These are phyloP conservation scores for Criorhina ranunculi DNA, from an alignment of 2,888 invertebrate species.

Conservation along the genomic window DNA sequence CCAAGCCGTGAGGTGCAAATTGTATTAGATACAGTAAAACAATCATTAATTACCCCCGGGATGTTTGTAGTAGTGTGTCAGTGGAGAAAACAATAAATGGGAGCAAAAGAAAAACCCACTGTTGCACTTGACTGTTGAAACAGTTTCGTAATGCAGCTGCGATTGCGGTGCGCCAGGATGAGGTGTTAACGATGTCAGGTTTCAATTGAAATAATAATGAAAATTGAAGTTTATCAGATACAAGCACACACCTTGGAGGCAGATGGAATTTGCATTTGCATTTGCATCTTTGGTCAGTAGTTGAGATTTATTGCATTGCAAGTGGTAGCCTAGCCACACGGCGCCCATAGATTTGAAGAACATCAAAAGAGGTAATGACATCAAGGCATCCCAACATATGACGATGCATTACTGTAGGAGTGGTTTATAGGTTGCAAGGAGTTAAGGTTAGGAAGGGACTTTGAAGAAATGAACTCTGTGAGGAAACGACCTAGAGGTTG, in stretches of 20 bases:
- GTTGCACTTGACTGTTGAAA: conserved; percentile 45
- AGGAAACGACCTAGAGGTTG: no score
- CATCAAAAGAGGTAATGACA: no score
- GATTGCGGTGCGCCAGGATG: conserved; percentile 6
- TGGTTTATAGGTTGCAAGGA: no score
- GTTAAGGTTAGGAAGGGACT: no score
- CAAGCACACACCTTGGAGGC: not conserved
- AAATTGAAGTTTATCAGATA: conserved; percentile 2
- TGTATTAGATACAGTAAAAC: conserved; percentile 38
- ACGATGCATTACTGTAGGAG: no score
- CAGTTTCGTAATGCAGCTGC: conserved; percentile 14
- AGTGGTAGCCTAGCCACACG: no score
- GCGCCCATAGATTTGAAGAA: no score
- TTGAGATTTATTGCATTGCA: no score
- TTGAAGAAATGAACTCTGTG: no score
- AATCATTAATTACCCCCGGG: conserved; percentile 41
- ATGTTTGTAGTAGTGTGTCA: not conserved
- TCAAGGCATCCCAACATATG: no score
- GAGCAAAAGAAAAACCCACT: conserved; percentile 5
- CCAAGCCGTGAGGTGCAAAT: conserved; percentile 46
- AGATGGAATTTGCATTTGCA: not conserved
- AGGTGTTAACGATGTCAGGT: conserved; percentile 14
- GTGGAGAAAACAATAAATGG: not conserved
- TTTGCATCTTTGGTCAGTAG: no score
- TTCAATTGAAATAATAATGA: not conserved